Conservation (phyloP, 2,797 vertebrate species). For the Pelochelys cantorii region DNA sequence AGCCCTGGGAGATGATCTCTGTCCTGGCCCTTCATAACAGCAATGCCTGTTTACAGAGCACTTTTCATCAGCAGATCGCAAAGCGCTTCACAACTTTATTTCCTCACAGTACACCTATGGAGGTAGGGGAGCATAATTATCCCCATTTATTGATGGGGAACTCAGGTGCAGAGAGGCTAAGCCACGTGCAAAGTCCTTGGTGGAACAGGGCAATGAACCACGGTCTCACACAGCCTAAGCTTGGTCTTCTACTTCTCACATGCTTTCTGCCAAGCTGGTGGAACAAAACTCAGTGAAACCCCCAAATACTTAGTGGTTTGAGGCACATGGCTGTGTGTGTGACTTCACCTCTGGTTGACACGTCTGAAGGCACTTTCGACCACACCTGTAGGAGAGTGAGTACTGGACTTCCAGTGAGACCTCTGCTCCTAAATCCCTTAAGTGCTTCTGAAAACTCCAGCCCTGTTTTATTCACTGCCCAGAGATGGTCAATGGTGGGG, state of each 20-base stretch:
- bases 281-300: accelerated
- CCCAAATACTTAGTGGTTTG: accelerated
- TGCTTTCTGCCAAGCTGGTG: accelerated
- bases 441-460: accelerated
- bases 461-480: background rate
- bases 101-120: background rate
- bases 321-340: background rate
- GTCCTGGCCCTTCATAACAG: background rate
- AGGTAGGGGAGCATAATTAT: background rate
- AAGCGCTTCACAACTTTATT: background rate
- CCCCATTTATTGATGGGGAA: background rate
- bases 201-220: background rate
- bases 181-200: background rate
- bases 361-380: background rate
- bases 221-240: background rate
- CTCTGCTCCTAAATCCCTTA: background rate
- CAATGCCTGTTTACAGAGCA: background rate
- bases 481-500: accelerated
- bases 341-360: background rate
- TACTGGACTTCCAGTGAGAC: background rate
- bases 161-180: background rate
- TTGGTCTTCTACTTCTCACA: accelerated
- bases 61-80: background rate
- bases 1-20: background rate
- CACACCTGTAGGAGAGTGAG: background rate